A percentile compares a stretch with the other conserved stretches of the same genome.
These are phyloP conservation scores for Harlomillsia oculata DNA, from an alignment of 1,140 invertebrate genomes.

Conservation along the genomic window DNA sequence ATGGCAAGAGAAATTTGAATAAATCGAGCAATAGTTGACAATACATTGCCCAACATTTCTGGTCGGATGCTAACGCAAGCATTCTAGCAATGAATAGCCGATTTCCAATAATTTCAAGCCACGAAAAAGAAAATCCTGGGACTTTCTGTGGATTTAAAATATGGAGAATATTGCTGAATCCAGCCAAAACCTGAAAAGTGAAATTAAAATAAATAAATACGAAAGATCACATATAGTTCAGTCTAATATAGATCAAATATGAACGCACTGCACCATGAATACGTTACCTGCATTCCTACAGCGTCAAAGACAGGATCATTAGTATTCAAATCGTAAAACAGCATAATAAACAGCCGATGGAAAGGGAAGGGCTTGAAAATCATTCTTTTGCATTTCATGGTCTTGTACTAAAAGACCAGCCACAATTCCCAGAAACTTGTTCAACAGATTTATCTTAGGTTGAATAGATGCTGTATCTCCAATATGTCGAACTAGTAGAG, in stretches of 20 bases:
- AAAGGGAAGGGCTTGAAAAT: slow-evolving; percentile 97
- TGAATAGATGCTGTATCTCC: slow-evolving; percentile 77
- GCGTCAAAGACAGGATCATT: slow-evolving; percentile 84
- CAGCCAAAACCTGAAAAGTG: slow-evolving; percentile 59
- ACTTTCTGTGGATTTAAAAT: slow-evolving; percentile 86
- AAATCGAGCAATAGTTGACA: slow-evolving; percentile 87
- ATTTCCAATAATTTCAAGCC: slow-evolving; percentile 95
- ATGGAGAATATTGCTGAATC: slow-evolving; percentile 84
- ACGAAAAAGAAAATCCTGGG: slow-evolving; percentile 94
- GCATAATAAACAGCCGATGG: slow-evolving; percentile 92
- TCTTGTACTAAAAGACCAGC: slow-evolving; percentile 89
- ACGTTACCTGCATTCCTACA: slow-evolving; percentile 78
- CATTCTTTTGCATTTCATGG: slow-evolving; percentile 69
- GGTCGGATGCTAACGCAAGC: slow-evolving; percentile 69
- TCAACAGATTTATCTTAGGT: slow-evolving; percentile 92
- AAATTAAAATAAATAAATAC: neutral
- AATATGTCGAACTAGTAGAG: slow-evolving; percentile 90
- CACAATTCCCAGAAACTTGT: slow-evolving; percentile 90
- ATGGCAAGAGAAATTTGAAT: slow-evolving; percentile 94
- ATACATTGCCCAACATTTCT: slow-evolving; percentile 74
- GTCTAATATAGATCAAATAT: too few species aligned
- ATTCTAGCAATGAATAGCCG: slow-evolving; percentile 90
- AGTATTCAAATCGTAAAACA: slow-evolving; percentile 91
- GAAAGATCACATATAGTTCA: too few species aligned
- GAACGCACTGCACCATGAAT: too few species aligned